A percentile compares a stretch with the other conserved stretches of the same genome.
Evolutionary conservation across 2,797 vertebrate species (phyloP).

Genomic region (Argentina silus): DNA sequence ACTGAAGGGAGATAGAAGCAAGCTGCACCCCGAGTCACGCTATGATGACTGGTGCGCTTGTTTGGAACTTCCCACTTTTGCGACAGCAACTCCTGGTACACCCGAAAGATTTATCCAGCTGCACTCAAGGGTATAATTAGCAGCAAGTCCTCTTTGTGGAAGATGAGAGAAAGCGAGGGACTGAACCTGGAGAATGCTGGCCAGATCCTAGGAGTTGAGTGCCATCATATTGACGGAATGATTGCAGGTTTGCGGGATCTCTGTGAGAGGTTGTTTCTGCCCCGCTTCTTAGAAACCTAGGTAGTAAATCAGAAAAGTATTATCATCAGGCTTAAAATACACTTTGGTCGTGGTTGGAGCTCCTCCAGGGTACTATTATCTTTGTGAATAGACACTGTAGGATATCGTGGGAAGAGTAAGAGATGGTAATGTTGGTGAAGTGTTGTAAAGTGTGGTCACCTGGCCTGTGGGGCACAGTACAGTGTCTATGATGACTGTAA

Average conservation of each 20-base stretch:
- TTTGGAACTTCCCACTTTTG: constrained; percentile 38
- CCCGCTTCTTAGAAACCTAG: constrained; percentile 17
- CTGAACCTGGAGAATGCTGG: constrained; percentile 47
- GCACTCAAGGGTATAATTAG: constrained; percentile 68
- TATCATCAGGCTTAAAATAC: constrained; percentile 33
- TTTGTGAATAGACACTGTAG: not conserved
- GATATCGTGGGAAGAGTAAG: not conserved
- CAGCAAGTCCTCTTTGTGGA: constrained; percentile 46
- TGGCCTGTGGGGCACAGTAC: too few species aligned
- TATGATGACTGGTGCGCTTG: constrained; percentile 4
- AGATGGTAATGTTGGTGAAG: not conserved
- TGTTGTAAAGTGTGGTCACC: too few species aligned
- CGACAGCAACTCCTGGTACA: constrained; percentile 18
- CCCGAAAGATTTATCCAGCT: constrained; percentile 34
- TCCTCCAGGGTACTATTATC: not conserved
- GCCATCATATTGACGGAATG: constrained; percentile 55
- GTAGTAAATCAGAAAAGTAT: constrained; percentile 31
- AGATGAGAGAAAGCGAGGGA: constrained; percentile 38
- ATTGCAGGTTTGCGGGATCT: constrained; percentile 59
- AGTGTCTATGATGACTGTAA: too few species aligned
- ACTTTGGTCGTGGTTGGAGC: not conserved
- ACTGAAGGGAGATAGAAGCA: not conserved
- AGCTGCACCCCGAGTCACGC: constrained; percentile 8
- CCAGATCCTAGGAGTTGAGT: constrained; percentile 40
- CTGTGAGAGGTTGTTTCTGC: constrained; percentile 50